These are phyloP conservation scores for Dryobates pubescens DNA, from an alignment of 2,797 vertebrate genomes.

Conservation along the genomic window DNA sequence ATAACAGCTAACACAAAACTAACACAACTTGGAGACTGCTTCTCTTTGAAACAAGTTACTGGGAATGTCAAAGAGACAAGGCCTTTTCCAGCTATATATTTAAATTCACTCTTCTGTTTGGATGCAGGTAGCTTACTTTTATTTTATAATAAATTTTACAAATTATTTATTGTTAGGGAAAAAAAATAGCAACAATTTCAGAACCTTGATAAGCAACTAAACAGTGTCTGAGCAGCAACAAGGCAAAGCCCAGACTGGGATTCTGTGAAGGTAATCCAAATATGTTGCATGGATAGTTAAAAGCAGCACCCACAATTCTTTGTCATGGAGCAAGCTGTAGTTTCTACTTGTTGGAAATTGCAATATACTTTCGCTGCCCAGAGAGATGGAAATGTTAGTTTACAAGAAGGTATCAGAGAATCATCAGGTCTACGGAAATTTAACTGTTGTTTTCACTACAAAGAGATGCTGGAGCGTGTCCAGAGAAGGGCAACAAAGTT, in stretches of 20 bases:
- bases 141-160: background rate
- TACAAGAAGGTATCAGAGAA: background rate
- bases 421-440: background rate
- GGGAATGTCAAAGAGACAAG: background rate
- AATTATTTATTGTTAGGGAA: background rate
- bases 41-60: background rate
- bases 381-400: background rate
- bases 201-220: background rate
- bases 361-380: background rate
- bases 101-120: background rate
- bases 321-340: background rate
- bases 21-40: background rate
- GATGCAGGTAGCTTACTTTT: background rate
- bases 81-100: background rate
- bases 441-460: background rate
- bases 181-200: background rate
- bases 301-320: background rate
- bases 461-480: too few species aligned
- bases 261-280: conserved; percentile 36
- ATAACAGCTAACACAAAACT: background rate
- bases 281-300: background rate
- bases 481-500: too few species aligned
- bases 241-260: background rate
- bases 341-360: background rate
- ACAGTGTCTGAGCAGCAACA: background rate